Evolutionary conservation across 2,888 invertebrate species (phyloP).

Genomic region (Pegoplata infirma): DNA sequence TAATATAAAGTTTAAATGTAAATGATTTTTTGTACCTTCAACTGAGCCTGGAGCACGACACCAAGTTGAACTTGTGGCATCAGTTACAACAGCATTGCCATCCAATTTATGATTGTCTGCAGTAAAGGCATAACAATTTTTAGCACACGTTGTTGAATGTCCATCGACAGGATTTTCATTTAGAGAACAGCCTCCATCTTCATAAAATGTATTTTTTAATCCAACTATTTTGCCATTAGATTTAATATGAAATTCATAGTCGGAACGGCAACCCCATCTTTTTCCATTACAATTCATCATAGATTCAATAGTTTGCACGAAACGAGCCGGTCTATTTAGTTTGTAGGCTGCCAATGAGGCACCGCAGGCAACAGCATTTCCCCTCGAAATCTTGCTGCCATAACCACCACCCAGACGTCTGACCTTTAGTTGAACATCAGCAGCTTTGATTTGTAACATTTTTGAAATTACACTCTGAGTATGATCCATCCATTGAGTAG

Average conservation of each 20-base stretch:
- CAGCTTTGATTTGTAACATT: constrained; percentile 80
- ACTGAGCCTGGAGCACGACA: constrained; percentile 82
- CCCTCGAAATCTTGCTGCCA: constrained; percentile 85
- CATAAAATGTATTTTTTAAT: constrained; percentile 80
- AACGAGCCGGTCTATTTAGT: constrained; percentile 82
- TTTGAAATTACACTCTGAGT: constrained; percentile 80
- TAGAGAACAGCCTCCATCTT: constrained; percentile 79
- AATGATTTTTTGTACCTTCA: too few species aligned
- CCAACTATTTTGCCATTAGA: constrained; percentile 83
- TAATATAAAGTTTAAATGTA: not conserved
- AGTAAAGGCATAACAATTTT: constrained; percentile 81
- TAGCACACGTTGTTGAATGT: constrained; percentile 68
- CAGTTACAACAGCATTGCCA: constrained; percentile 83
- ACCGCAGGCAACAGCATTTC: constrained; percentile 81
- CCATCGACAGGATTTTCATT: constrained; percentile 79
- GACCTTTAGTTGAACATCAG: constrained; percentile 84
- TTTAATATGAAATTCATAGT: constrained; percentile 83
- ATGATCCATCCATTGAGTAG: constrained; percentile 83
- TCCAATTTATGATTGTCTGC: constrained; percentile 82
- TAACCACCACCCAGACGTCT: constrained; percentile 88
- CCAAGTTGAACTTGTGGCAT: constrained; percentile 83
- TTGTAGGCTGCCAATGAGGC: constrained; percentile 83
- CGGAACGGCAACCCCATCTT: constrained; percentile 80
- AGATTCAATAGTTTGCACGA: constrained; percentile 84
- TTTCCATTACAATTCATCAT: constrained; percentile 86